phyloP scores from a whole-genome alignment of 2,113 vertebrate genomes.

The Gymnogyps californianus region DNA sequence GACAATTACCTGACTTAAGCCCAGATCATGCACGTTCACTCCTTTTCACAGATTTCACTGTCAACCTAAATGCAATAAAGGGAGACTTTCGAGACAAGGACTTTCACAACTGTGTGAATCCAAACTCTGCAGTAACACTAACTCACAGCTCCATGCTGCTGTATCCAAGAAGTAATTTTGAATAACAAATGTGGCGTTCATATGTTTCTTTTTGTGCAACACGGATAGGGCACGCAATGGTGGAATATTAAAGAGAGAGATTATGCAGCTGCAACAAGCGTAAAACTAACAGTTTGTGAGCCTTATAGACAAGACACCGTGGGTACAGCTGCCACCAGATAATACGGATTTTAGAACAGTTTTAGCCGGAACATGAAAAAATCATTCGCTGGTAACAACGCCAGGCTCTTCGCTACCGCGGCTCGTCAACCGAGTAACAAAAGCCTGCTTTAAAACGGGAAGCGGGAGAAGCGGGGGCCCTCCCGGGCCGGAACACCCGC shows the following conservation, averaged over 20 bases:
- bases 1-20: too few relatives aligned
- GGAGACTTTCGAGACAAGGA: fast-evolving
- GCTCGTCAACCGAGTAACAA: neutral
- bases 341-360: fast-evolving
- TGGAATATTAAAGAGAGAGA: neutral
- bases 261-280: neutral
- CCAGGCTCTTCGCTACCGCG: neutral
- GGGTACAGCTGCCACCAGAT: neutral
- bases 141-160: neutral
- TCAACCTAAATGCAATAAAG: neutral
- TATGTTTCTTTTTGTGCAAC: neutral
- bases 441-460: too few relatives aligned
- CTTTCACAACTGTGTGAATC: too few relatives aligned
- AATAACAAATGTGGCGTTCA: fast-evolving
- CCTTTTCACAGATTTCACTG: neutral
- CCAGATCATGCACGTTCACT: fast-evolving
- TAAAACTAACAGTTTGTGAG: fast-evolving
- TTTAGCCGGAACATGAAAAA: neutral
- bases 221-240: fast-evolving
- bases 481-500: too few relatives aligned
- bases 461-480: too few relatives aligned
- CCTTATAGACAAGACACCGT: fast-evolving
- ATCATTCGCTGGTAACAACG: neutral
- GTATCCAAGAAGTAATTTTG: fast-evolving
- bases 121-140: neutral